Evolutionary conservation across 2,113 vertebrate species (phyloP).

Genomic region (Casuarius casuarius): DNA sequence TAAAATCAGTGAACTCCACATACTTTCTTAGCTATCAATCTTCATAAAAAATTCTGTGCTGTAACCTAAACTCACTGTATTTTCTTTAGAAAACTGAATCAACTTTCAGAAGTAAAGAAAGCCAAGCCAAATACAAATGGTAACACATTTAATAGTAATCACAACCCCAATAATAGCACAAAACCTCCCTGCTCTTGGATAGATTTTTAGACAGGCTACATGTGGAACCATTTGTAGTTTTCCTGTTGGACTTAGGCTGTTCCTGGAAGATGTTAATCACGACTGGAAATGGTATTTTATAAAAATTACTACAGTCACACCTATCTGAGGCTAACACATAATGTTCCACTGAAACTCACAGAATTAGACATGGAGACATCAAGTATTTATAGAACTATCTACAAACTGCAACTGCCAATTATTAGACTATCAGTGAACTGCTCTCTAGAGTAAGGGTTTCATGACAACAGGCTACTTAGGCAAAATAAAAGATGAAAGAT

Average conservation of each 20-base stretch:
- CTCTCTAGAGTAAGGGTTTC: constrained; percentile 59
- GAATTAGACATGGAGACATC: constrained; percentile 62
- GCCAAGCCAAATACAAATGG: constrained; percentile 8
- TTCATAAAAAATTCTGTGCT: neutral
- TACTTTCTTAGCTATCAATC: neutral
- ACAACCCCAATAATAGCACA: neutral
- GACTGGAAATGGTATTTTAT: neutral
- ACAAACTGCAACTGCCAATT: constrained; percentile 52
- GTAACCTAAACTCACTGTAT: neutral
- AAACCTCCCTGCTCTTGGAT: neutral
- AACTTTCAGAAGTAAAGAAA: neutral
- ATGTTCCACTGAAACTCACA: constrained; percentile 65
- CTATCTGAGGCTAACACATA: constrained; percentile 45
- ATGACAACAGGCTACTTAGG: constrained; percentile 1
- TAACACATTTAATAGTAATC: neutral
- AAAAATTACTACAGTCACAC: constrained; percentile 48
- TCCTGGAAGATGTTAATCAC: neutral
- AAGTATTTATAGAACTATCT: constrained; percentile 68
- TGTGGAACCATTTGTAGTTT: neutral
- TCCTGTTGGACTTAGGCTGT: neutral
- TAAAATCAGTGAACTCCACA: neutral
- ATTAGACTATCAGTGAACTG: neutral
- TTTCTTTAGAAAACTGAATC: neutral
- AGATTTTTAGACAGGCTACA: neutral
- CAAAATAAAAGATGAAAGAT: neutral